Base-by-base conservation (phyloP, 2,888 invertebrate species). In the Drosophila fulvimacula region DNA sequence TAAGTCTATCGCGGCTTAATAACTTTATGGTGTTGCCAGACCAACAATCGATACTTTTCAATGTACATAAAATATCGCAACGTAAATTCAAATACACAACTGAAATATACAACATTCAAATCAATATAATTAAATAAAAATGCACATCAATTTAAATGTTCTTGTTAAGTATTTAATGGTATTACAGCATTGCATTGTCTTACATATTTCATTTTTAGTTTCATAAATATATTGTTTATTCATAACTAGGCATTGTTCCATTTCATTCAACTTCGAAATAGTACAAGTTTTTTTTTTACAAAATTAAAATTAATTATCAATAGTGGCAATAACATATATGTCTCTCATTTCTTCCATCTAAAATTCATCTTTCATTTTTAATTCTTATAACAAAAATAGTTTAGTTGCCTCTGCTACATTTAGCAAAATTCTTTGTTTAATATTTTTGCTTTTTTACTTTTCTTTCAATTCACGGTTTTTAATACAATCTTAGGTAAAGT, bases 401-500 rank as follows among this genome's bases (percentile, higher is more conserved):
- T 67, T 32, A 46, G 66, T 44, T 70, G 81, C 69, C 53, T 72
- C 64, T 66, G 73, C 65, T 52, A 63, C 62, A 56, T 51, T 70
- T 70, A 70, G 69, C 62, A 80, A 58, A 57, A 48, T 59, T 44
- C 21, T 42, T 42, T 21, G 42, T 9, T 55, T 73, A n/a, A n/a
- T 55, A 27, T 63, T 36, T 34, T 46, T 49, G 1, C 1, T 5
- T 39, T 11, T 52, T 70, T 76, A 48, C 46, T 67, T 64, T 68
- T 63, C 17, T 11, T 58, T 64, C 41, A 30, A 46, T 79, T 61
- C 32, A 58, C 66, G 52, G 46, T 27, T 60, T 75, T 69, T 82
- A 85, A 85, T 84, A 86, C 81, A 89, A 86, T 86, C 89, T 89
- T 86, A 86, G 85, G 85, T 86, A 86, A 88, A 81, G 86, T 36